phyloP scores from a whole-genome alignment of 2,113 vertebrate species.

The Colistium nudipinnis region DNA sequence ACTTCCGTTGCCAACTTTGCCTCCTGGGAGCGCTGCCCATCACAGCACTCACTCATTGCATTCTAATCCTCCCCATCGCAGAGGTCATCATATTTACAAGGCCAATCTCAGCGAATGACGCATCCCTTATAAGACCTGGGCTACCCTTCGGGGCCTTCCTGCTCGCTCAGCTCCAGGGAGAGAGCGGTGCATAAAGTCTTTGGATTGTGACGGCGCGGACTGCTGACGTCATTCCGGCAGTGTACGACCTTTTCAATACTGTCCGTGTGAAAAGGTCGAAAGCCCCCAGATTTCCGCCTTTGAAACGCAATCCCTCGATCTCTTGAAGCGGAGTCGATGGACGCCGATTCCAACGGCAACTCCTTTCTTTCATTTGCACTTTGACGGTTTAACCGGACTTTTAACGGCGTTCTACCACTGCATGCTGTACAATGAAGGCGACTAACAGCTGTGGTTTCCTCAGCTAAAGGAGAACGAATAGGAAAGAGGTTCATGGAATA shows the following conservation, averaged over 20 bases:
- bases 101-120: constrained; percentile 55
- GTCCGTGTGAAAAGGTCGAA: constrained; percentile 9
- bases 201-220: constrained; percentile 23
- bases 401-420: no score
- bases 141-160: constrained; percentile 47
- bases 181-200: constrained; percentile 52
- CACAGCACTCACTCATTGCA: constrained; percentile 44
- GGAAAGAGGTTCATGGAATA: no score
- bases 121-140: constrained; percentile 46
- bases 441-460: no score
- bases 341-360: not conserved
- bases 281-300: constrained; percentile 8
- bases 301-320: not conserved
- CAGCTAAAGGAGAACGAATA: no score
- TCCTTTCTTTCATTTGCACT: constrained; percentile 7
- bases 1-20: constrained; percentile 11
- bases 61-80: constrained; percentile 48
- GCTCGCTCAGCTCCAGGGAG: constrained; percentile 55
- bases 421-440: no score
- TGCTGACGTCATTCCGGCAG: constrained; percentile 43
- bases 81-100: constrained; percentile 49
- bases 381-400: not conserved
- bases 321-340: not conserved
- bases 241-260: no score
- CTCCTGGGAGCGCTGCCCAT: constrained; percentile 19